Evolutionary conservation across 2,888 invertebrate genomes (phyloP).

Genomic region (Leptinotarsa juncta): DNA sequence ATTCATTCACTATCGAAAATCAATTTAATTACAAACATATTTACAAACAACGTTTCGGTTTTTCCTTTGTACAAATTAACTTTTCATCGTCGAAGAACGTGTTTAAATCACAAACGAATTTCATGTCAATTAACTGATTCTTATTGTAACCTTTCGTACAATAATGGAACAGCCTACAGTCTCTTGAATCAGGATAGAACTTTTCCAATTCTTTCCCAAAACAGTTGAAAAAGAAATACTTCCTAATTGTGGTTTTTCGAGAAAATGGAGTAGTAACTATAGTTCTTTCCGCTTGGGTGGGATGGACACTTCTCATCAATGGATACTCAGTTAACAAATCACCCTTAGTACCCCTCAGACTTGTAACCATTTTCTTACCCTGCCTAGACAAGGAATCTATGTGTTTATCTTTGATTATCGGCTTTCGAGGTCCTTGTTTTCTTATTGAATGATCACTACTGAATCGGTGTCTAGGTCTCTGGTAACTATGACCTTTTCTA

Average conservation of each 20-base stretch:
- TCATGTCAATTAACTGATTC: constrained; percentile 70
- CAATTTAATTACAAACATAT: constrained; percentile 33
- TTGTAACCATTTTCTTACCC: constrained; percentile 21
- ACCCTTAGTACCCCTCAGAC: constrained; percentile 20
- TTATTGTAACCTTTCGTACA: constrained; percentile 71
- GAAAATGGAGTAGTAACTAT: constrained; percentile 61
- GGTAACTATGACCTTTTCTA: constrained; percentile 22
- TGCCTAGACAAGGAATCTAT: constrained; percentile 33
- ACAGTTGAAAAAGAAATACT: constrained; percentile 68
- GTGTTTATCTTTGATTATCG: constrained; percentile 37
- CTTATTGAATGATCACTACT: constrained; percentile 47
- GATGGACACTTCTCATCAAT: constrained; percentile 61
- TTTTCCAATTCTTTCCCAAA: constrained; percentile 68
- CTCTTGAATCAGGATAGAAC: constrained; percentile 71
- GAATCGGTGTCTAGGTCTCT: constrained; percentile 53
- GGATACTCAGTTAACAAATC: constrained; percentile 57
- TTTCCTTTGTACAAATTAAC: constrained; percentile 66
- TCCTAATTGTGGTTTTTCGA: constrained; percentile 42
- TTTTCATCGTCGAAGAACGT: constrained; percentile 69
- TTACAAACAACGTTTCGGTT: constrained; percentile 62
- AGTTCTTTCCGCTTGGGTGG: constrained; percentile 58
- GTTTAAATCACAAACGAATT: constrained; percentile 71
- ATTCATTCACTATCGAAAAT: constrained; percentile 6
- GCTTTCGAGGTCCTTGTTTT: constrained; percentile 32
- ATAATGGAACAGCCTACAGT: constrained; percentile 72